Evolutionary conservation across 1,140 invertebrate genomes (phyloP).

Genomic region (Bombus difficillimus): DNA sequence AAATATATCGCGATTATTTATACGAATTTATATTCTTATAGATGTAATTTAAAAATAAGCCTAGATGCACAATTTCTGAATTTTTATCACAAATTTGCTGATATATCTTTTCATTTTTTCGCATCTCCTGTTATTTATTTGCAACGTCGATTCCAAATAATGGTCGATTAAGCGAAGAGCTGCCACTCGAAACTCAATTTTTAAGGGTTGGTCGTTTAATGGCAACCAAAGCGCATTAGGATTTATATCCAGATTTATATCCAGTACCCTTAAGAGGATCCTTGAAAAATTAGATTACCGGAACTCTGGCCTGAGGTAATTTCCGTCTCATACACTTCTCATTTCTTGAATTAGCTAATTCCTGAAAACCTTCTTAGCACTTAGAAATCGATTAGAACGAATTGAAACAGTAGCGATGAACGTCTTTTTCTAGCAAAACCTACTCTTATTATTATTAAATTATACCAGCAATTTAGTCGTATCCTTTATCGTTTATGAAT

Average conservation of each 20-base stretch:
- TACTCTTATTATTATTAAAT: not conserved
- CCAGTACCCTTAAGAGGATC: slow-evolving; percentile 1
- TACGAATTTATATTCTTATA: too few relatives aligned
- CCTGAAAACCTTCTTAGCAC: not conserved
- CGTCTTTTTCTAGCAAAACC: not conserved
- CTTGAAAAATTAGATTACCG: slow-evolving; percentile 8
- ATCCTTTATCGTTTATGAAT: not conserved
- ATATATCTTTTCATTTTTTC: not conserved
- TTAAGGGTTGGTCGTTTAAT: slow-evolving; percentile 52
- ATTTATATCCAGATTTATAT: slow-evolving; percentile 16
- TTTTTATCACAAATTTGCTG: not conserved
- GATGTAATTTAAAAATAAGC: too few relatives aligned
- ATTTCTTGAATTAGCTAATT: not conserved
- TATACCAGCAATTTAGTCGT: not conserved
- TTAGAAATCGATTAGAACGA: slow-evolving; percentile 31
- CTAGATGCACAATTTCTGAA: too few relatives aligned
- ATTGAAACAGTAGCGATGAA: not conserved
- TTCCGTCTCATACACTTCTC: not conserved
- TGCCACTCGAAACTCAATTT: slow-evolving; percentile 15
- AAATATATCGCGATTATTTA: too few relatives aligned
- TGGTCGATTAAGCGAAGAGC: not conserved
- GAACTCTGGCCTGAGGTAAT: not conserved
- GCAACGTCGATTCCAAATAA: not conserved
- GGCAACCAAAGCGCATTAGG: not conserved
- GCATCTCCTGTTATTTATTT: not conserved